Conservation (phyloP, 2,797 vertebrate genomes). For the Clamator glandarius region DNA sequence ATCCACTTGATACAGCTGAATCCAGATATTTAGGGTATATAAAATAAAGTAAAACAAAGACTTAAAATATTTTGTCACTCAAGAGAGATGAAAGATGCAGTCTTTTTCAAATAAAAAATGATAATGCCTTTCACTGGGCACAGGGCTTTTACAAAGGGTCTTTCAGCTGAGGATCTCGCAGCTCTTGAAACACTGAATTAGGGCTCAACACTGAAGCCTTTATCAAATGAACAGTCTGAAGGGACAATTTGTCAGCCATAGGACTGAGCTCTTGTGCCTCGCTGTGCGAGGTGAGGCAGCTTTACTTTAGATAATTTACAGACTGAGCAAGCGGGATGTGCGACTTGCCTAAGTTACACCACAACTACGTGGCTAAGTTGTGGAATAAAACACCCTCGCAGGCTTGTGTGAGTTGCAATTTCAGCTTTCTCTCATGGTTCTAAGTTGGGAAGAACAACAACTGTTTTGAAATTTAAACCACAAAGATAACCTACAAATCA, state of each 20-base stretch:
- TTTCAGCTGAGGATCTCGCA: background rate
- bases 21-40: background rate
- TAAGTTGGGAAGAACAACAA: conserved; percentile 51
- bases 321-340: background rate
- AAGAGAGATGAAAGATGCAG: background rate
- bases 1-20: background rate
- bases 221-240: background rate
- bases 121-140: background rate
- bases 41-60: background rate
- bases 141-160: background rate
- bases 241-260: background rate
- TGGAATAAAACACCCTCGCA: conserved; percentile 1
- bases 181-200: background rate
- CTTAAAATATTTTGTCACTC: background rate
- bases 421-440: background rate
- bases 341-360: background rate
- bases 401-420: background rate
- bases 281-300: background rate
- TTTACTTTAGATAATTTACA: conserved; percentile 17
- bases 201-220: conserved; percentile 7
- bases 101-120: background rate
- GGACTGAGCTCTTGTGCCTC: background rate
- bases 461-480: conserved; percentile 61
- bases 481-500: background rate
- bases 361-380: background rate